Conservation (phyloP, 2,888 invertebrate species). For the Acanthosoma haemorrhoidale region DNA sequence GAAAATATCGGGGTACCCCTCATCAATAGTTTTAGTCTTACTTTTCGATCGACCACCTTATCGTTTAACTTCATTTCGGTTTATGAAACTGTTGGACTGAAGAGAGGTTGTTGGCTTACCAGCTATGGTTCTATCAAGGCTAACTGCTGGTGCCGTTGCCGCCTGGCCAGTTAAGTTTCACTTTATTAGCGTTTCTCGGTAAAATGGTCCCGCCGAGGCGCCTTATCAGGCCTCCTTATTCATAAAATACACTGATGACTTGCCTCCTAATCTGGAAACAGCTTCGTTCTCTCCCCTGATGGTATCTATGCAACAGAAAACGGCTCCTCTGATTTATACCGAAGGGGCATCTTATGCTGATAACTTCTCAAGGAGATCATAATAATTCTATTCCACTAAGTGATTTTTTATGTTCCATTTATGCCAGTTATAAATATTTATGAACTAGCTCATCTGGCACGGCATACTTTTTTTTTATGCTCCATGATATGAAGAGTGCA, state of each 20-base stretch:
- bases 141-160: too few relatives aligned
- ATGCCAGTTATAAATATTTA: neutral
- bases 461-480: too few relatives aligned
- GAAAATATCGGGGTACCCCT: too few relatives aligned
- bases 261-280: neutral
- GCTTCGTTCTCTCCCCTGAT: neutral
- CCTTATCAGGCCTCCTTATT: neutral
- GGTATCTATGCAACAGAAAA: neutral
- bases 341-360: neutral
- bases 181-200: neutral
- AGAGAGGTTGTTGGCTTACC: too few relatives aligned
- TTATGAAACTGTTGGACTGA: too few relatives aligned
- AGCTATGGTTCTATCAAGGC: too few relatives aligned
- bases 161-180: neutral
- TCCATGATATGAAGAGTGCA: too few relatives aligned
- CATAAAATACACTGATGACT: constrained; percentile 4
- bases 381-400: constrained; percentile 5
- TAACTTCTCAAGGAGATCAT: neutral
- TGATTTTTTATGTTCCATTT: neutral
- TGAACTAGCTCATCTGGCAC: neutral
- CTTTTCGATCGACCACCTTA: too few relatives aligned
- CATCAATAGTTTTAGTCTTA: too few relatives aligned
- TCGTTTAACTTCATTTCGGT: too few relatives aligned
- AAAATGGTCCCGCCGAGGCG: neutral
- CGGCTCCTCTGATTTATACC: neutral